Conservation (phyloP, 2,797 vertebrate species). For the Channallabes apus region DNA sequence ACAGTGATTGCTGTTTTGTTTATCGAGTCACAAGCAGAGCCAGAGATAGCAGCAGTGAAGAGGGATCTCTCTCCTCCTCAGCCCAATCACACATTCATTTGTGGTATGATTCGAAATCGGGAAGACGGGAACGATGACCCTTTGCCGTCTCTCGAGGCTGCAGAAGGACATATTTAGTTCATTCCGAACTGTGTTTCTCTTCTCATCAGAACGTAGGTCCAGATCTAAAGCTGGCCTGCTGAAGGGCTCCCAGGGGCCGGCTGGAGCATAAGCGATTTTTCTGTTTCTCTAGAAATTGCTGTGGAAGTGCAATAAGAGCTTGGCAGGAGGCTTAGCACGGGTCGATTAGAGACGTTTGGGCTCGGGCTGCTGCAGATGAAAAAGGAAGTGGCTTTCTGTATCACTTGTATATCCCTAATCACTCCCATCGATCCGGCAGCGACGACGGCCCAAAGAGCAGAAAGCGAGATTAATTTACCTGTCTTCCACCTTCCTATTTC, state of each 20-base stretch:
- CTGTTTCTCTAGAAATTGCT: conserved; percentile 26
- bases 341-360: conserved; percentile 52
- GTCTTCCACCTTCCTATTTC: conserved; percentile 43
- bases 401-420: conserved; percentile 54
- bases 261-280: not conserved
- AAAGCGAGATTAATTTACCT: conserved; percentile 63
- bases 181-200: conserved; percentile 23
- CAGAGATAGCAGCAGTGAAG: conserved; percentile 64
- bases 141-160: conserved; percentile 30
- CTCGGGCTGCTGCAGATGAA: conserved; percentile 58
- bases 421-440: conserved; percentile 57
- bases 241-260: conserved; percentile 26
- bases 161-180: conserved; percentile 45
- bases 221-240: conserved; percentile 27
- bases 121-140: conserved; percentile 38
- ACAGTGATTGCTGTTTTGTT: conserved; percentile 72
- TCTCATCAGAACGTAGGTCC: conserved; percentile 3
- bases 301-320: conserved; percentile 43
- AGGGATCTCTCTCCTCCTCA: conserved; percentile 53
- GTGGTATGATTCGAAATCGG: conserved; percentile 23
- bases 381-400: conserved; percentile 60
- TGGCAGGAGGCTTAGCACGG: conserved; percentile 53
- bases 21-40: conserved; percentile 69
- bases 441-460: conserved; percentile 51
- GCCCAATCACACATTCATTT: conserved; percentile 61